Percentiles rank a stretch among this genome's conserved stretches.
phyloP scores from a whole-genome alignment of 2,113 vertebrate genomes.

The Octodon degus region DNA sequence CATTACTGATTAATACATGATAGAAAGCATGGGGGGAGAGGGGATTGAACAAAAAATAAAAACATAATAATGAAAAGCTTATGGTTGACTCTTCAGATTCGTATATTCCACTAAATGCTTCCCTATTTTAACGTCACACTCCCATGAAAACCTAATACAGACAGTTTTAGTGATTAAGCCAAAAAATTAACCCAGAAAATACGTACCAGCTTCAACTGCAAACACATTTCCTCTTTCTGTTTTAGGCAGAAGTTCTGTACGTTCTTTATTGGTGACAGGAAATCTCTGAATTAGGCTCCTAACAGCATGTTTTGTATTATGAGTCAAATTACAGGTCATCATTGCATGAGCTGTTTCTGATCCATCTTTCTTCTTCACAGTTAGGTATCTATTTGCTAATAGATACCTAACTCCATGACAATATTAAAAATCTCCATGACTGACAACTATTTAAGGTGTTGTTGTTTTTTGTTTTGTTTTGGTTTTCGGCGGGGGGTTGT shows the following conservation, averaged over 20 bases:
- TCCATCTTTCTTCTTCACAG: slow-evolving; percentile 92
- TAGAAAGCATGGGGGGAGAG: slow-evolving; percentile 4
- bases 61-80: slow-evolving; percentile 45
- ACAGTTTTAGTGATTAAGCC: background rate
- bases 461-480: too few species aligned
- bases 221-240: slow-evolving; percentile 85
- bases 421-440: background rate
- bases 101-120: background rate
- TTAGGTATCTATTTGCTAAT: slow-evolving; percentile 90
- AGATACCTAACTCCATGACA: too few species aligned
- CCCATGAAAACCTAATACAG: slow-evolving; percentile 54
- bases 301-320: slow-evolving; percentile 87
- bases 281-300: slow-evolving; percentile 90
- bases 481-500: too few species aligned
- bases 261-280: slow-evolving; percentile 93
- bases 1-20: slow-evolving; percentile 48
- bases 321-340: slow-evolving; percentile 90
- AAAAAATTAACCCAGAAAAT: slow-evolving; percentile 68
- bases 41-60: slow-evolving; percentile 32
- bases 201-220: slow-evolving; percentile 88
- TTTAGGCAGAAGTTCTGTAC: slow-evolving; percentile 89
- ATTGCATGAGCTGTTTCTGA: slow-evolving; percentile 85
- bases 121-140: slow-evolving; percentile 31
- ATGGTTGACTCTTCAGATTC: slow-evolving; percentile 30
- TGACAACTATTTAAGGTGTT: background rate